Base-by-base conservation (phyloP, 1,140 invertebrate genomes). In the Eueides isabella region DNA sequence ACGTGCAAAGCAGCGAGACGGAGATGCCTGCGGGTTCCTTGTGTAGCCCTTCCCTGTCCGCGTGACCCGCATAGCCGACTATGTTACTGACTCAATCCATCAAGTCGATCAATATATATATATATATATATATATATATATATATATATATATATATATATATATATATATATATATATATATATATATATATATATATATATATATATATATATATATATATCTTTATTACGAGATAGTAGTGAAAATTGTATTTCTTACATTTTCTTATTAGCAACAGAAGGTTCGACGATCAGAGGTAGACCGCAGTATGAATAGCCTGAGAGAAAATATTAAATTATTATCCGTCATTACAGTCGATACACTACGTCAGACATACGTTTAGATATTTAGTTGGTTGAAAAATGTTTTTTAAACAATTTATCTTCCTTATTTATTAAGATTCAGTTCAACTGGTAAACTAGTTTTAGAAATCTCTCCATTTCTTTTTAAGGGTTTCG, bases 221-320 rank as follows among this genome's bases (percentile, higher is more conserved):
- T 7, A 31, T 38, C 5, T 38, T 38, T 38, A 9, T 38, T 11
- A 11, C 12, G 1, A 38, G n/a, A n/a, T n/a, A n/a, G n/a, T n/a
- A n/a, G n/a, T n/a, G n/a, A n/a, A n/a, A n/a, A n/a, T n/a, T n/a
- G n/a, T n/a, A n/a, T n/a, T n/a, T n/a, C 89, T 91, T 84, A 92
- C 90, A 86, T 85, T 84, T 92, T 92, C 64, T 91, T 92, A 74
- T 88, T 92, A 33, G 90, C 90, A 30, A 92, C 88, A 19, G 90
- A 92, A 7, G 90, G 90, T 68, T 92, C 90, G n/a, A 92, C 89
- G 33, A 92, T 85, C 72, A 92, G 75, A 4, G 87, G 88, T 19
- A 92, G 77, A 9, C 89, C 90, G 65, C 90, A 91, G 73, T 91
- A 92, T 0, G 88, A 89, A 78, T 89, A 91, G 69, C 89, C 90